A percentile compares a stretch with the other conserved stretches of the same genome.
Evolutionary conservation across 2,797 vertebrate genomes (phyloP).

Genomic region (Fistularia commersonii): DNA sequence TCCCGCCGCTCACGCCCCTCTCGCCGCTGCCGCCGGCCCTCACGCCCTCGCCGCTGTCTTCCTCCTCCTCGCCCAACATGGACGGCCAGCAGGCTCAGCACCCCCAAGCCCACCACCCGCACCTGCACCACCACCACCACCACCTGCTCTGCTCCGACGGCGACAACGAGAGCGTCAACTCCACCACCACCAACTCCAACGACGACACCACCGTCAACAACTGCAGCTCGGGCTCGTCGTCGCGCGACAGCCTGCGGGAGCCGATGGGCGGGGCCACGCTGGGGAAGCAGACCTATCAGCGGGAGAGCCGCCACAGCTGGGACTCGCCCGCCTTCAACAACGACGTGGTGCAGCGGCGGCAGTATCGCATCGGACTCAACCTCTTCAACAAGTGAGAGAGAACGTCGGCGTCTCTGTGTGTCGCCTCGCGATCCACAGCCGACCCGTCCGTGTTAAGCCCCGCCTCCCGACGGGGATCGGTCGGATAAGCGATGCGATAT

Average conservation of each 20-base stretch:
- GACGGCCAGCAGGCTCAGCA: constrained; percentile 75
- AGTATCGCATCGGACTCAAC: constrained; percentile 94
- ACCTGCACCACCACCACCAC: constrained; percentile 46
- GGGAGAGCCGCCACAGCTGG: constrained; percentile 89
- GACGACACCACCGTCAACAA: constrained; percentile 86
- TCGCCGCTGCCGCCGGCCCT: constrained; percentile 64
- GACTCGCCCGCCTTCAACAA: constrained; percentile 93
- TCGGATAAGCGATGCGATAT: no score
- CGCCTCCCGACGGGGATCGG: no score
- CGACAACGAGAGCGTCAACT: constrained; percentile 91
- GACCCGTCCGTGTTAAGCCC: no score
- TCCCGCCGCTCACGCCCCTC: constrained; percentile 58
- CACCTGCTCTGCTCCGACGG: constrained; percentile 81
- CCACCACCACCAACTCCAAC: constrained; percentile 93
- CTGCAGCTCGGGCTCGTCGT: constrained; percentile 92
- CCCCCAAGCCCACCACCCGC: constrained; percentile 33
- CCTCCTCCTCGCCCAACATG: constrained; percentile 63
- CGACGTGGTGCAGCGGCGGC: constrained; percentile 88
- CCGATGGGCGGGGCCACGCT: constrained; percentile 56
- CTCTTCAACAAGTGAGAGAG: constrained; percentile 88
- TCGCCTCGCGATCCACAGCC: no score
- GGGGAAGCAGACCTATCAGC: constrained; percentile 88
- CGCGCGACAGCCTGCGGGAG: constrained; percentile 86
- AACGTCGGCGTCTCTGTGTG: neutral
- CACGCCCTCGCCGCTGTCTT: constrained; percentile 69